Evolutionary conservation across 2,888 invertebrate species (phyloP).

Genomic region (Liposcelis brunnea): DNA sequence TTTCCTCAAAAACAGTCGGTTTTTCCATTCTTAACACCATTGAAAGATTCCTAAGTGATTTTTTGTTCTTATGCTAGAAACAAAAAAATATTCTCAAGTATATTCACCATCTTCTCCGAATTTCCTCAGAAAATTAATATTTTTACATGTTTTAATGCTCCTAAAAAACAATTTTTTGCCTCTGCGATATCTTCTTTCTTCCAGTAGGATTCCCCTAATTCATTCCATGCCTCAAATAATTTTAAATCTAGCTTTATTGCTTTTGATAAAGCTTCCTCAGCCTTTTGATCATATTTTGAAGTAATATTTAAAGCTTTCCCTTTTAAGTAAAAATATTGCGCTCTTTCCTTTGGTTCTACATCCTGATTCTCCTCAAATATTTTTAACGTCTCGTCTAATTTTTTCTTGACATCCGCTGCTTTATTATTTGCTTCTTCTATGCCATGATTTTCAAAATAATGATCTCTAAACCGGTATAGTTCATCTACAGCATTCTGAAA

Average conservation of each 20-base stretch:
- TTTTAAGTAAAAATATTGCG: constrained; percentile 49
- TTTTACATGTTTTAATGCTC: constrained; percentile 52
- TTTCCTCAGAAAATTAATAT: constrained; percentile 9
- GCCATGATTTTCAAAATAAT: constrained; percentile 58
- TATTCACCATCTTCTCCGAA: not conserved
- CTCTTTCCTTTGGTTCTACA: constrained; percentile 25
- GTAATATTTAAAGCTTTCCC: constrained; percentile 59
- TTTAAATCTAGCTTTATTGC: constrained; percentile 72
- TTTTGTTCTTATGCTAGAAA: constrained; percentile 49
- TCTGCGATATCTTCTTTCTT: constrained; percentile 64
- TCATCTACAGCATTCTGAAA: constrained; percentile 46
- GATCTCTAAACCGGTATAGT: constrained; percentile 52
- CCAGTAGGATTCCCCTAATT: constrained; percentile 77
- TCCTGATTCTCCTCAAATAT: constrained; percentile 47
- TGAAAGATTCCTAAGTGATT: constrained; percentile 61
- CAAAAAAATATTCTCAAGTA: too few relatives aligned
- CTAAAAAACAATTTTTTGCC: constrained; percentile 67
- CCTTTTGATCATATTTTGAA: constrained; percentile 45
- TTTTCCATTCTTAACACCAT: constrained; percentile 58
- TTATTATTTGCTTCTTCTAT: constrained; percentile 50
- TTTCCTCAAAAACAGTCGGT: constrained; percentile 29
- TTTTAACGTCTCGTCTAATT: constrained; percentile 39
- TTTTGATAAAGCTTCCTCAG: constrained; percentile 58
- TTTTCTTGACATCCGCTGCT: constrained; percentile 40
- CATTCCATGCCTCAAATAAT: constrained; percentile 70